phyloP scores from a whole-genome alignment of 2,888 invertebrate genomes.

The Caenorhabditis sp. region DNA sequence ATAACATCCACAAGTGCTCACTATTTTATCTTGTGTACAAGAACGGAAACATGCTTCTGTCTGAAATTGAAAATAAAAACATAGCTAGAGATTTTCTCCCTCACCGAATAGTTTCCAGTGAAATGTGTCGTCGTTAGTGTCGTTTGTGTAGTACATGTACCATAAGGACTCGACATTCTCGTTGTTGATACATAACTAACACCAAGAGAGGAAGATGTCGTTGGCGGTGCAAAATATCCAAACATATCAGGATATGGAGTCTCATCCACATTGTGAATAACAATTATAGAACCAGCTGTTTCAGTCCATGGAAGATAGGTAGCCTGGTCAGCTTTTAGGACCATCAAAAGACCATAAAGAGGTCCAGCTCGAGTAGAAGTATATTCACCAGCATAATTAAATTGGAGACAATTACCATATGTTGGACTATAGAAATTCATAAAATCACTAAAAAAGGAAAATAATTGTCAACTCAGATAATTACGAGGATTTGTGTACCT shows the following conservation, averaged over 20 bases:
- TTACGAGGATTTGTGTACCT: neutral
- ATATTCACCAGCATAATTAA: constrained; percentile 40
- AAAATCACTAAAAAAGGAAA: constrained; percentile 70
- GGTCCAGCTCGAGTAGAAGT: constrained; percentile 70
- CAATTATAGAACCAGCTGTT: constrained; percentile 72
- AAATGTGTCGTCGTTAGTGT: constrained; percentile 41
- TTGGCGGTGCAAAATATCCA: constrained; percentile 61
- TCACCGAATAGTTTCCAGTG: constrained; percentile 49
- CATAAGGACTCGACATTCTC: constrained; percentile 71
- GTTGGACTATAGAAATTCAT: constrained; percentile 68
- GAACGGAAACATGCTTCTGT: constrained; percentile 72
- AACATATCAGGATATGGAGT: constrained; percentile 53
- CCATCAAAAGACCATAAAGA: constrained; percentile 70
- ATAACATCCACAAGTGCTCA: constrained; percentile 70
- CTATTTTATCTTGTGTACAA: constrained; percentile 70
- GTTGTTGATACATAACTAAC: constrained; percentile 68
- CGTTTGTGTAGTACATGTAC: constrained; percentile 66
- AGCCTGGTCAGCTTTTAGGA: constrained; percentile 55
- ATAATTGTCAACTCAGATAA: neutral
- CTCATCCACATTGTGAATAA: constrained; percentile 69
- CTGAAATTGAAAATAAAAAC: constrained; percentile 24
- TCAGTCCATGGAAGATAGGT: constrained; percentile 70
- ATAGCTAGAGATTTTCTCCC: neutral
- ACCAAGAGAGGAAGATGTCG: constrained; percentile 60
- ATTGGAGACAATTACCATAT: constrained; percentile 49